A percentile compares a stretch with the other conserved stretches of the same genome.
phyloP scores from a whole-genome alignment of 30 jellyfish, hydroid and myxozoan genomes.

The Pelagia noctiluca region DNA sequence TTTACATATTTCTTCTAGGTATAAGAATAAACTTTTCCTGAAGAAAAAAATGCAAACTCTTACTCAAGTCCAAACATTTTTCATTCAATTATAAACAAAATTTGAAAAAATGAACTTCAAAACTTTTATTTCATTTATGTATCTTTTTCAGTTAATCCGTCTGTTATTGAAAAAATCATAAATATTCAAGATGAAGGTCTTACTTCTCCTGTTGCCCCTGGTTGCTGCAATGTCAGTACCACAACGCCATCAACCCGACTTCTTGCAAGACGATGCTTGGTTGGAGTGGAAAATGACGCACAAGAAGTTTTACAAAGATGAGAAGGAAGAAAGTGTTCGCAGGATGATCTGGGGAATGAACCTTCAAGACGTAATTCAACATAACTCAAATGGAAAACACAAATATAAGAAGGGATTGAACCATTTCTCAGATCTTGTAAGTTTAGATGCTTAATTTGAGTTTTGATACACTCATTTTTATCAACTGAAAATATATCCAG shows the following conservation, averaged over 20 bases:
- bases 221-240: slow-evolving; percentile 61
- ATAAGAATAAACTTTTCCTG: no score
- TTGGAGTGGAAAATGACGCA: slow-evolving; percentile 82
- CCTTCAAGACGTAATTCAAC: slow-evolving; percentile 62
- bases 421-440: slow-evolving; percentile 91
- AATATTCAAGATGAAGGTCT: slow-evolving; percentile 35
- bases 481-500: neutral
- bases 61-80: no score
- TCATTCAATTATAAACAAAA: no score
- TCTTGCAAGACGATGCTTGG: slow-evolving; percentile 81
- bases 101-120: no score
- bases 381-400: slow-evolving; percentile 67
- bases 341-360: slow-evolving; percentile 81
- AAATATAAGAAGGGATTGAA: slow-evolving; percentile 79
- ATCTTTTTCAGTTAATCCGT: no score
- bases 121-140: no score
- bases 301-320: slow-evolving; percentile 75
- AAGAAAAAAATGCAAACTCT: no score
- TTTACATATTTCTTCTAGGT: no score
- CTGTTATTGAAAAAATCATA: no score
- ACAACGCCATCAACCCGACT: slow-evolving; percentile 42
- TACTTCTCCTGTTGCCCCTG: slow-evolving; percentile 44
- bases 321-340: slow-evolving; percentile 73
- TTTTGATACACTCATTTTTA: neutral
- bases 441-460: neutral